Conservation (phyloP, 1,140 invertebrate species). For the Drosophila melanogaster region Release_6_plus_ISO1_MT NC_004354.4:11549501-11550000, state of each 20-base stretch:
- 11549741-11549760: background rate
- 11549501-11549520: too few species aligned
- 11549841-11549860: background rate
- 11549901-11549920: conserved; percentile 74
- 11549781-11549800: conserved; percentile 14
- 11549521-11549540: too few species aligned
- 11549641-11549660: too few species aligned
- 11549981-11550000: background rate
- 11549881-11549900: conserved; percentile 40
- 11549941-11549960: conserved; percentile 3
- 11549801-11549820: conserved; percentile 5
- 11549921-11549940: conserved; percentile 55
- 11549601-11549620: too few species aligned
- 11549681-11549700: background rate
- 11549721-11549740: background rate
- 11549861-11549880: background rate
- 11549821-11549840: background rate
- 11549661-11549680: background rate
- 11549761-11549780: background rate
- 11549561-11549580: too few species aligned
- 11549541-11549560: too few species aligned
- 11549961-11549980: conserved; percentile 20
- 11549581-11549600: too few species aligned
- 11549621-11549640: too few species aligned
- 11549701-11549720: background rate